Conservation (phyloP, 2,113 vertebrate genomes). For the Arothron firmamentum region DNA sequence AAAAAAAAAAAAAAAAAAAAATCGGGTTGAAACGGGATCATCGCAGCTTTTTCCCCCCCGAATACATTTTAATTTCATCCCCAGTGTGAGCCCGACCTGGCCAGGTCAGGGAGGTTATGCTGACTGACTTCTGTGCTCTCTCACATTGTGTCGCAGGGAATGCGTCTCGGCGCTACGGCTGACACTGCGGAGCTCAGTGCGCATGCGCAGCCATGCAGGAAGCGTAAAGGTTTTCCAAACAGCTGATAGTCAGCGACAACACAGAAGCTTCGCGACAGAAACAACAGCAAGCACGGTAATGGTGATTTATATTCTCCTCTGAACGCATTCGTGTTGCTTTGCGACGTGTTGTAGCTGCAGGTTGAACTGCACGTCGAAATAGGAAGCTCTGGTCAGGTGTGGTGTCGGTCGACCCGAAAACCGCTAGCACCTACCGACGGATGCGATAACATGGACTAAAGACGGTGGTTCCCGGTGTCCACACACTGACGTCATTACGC, state of each 20-base stretch:
- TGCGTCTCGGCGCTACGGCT: constrained; percentile 4
- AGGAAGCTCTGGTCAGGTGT: background rate
- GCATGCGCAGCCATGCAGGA: constrained; percentile 69
- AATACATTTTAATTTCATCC: no score
- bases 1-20: no score
- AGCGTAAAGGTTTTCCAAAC: constrained; percentile 56
- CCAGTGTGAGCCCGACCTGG: no score
- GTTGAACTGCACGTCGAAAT: constrained; percentile 24
- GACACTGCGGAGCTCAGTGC: constrained; percentile 56
- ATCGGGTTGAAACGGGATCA: no score
- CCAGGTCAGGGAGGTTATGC: no score
- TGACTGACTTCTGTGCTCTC: no score
- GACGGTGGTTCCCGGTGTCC: background rate
- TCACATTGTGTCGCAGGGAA: background rate
- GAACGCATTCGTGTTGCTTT: no score
- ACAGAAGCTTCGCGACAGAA: constrained; percentile 38
- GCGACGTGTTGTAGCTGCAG: accelerated
- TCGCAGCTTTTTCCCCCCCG: no score
- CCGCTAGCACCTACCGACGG: constrained; percentile 32
- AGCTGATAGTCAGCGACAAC: constrained; percentile 74
- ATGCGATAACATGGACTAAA: constrained; percentile 15
- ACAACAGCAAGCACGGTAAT: constrained; percentile 49
- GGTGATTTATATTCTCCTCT: background rate
- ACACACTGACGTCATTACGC: no score
- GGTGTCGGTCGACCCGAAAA: constrained; percentile 25